Evolutionary conservation across 2,888 invertebrate species (phyloP), one percentile per base, ranked within the genome.

Genomic region (Papilio gigon): DNA sequence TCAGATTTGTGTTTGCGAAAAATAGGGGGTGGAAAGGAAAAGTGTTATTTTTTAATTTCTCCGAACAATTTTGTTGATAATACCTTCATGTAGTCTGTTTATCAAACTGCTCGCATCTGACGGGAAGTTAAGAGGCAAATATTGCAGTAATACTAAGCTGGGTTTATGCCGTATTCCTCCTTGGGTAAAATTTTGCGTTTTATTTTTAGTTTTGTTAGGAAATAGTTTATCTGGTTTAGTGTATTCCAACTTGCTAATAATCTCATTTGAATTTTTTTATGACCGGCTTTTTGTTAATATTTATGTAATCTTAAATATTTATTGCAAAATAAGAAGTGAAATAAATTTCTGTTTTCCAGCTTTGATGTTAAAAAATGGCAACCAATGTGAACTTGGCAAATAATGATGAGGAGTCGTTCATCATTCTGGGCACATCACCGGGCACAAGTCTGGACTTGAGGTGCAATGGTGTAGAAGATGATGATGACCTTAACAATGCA

Each of bases 331-430:
- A 42, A 42, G 42, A 44, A 4, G 33, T 33, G 33, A 33, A 37
- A 37, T 42, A 53, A 60, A 42, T 42, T 42, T 17, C 11, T 17
- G 0, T 42, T 47, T 68, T 71, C 12, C 60, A 73, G 72, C 50
- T 62, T 71, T 69, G 35, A 73, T 73, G 75, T 33, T 65, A 4
- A 61, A 83, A 69, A 71, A 89, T 90, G 90, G 76, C 84, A 67
- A 71, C 81, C 42, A 81, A 77, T 62, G 66, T 75, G 20, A 85
- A 87, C 65, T 22, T 47, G 47, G 47, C 12, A 22, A 80, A 77
- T 59, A 80, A 77, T 73, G 91, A 90, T 58, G 92, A 92, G 44
- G 92, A 92, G 40, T 92, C 92, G 0, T 92, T 92, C 74, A 91
- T 92, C 42, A 88, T 92, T 70, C 84, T 92, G 17, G 89, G 90